A percentile compares a stretch with the other conserved stretches of the same genome.
Conservation (phyloP, 2,888 invertebrate species). For the Dexiosoma caninum region DNA sequence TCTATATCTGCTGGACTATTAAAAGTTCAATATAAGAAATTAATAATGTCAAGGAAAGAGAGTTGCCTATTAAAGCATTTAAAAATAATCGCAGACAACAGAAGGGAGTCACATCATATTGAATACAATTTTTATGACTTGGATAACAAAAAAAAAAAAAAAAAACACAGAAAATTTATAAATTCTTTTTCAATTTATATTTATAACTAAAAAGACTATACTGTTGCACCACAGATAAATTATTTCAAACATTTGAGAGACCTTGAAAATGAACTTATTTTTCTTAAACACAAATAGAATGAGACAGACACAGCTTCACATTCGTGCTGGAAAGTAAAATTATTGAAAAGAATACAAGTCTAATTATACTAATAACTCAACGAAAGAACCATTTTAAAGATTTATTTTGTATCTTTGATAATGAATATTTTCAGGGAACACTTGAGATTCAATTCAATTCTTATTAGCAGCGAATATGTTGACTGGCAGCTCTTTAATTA, state of each 20-base stretch:
- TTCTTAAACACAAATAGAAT: constrained; percentile 9
- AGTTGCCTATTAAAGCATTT: constrained; percentile 3
- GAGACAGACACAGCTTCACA: background rate
- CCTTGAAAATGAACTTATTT: constrained; percentile 47
- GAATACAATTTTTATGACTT: constrained; percentile 11
- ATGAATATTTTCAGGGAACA: background rate
- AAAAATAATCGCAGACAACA: background rate
- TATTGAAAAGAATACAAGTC: constrained; percentile 43
- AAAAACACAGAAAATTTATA: no score
- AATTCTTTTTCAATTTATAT: constrained; percentile 18
- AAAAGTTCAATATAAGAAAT: constrained; percentile 31
- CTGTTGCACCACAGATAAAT: background rate
- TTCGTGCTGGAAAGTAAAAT: background rate
- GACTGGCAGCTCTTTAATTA: constrained; percentile 1
- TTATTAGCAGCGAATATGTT: background rate
- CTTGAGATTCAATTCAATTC: background rate
- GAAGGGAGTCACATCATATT: background rate
- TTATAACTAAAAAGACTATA: background rate
- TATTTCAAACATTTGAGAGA: constrained; percentile 16
- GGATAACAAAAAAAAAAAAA: background rate
- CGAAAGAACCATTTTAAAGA: constrained; percentile 2
- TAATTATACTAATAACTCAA: constrained; percentile 37
- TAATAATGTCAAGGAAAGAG: constrained; percentile 29
- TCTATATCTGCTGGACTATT: constrained; percentile 17
- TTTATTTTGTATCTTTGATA: constrained; percentile 1